A percentile compares a stretch with the other conserved stretches of the same genome.
phyloP scores from a whole-genome alignment of 2,888 invertebrate genomes.

The Drosophila atroscutellata region DNA sequence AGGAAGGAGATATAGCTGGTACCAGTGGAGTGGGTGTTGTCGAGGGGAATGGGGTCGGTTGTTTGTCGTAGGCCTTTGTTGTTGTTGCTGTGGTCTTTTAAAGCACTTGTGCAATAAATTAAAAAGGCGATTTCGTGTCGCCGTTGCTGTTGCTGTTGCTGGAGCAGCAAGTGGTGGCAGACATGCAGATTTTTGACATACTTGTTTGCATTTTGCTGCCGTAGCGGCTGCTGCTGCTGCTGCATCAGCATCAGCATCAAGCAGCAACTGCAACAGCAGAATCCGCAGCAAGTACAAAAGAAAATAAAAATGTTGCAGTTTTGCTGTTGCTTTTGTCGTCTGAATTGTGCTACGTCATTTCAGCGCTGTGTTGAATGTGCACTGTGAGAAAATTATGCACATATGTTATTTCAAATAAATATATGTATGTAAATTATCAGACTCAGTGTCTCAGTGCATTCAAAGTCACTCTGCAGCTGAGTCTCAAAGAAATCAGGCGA shows the following conservation, averaged over 20 bases:
- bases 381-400: conserved; percentile 49
- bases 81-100: conserved; percentile 59
- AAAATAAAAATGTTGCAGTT: conserved; percentile 31
- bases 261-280: conserved; percentile 31
- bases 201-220: conserved; percentile 81
- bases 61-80: conserved; percentile 43
- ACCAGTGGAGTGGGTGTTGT: conserved; percentile 1
- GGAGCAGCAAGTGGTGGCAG: conserved; percentile 76
- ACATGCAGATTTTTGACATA: conserved; percentile 81
- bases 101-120: conserved; percentile 81
- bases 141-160: conserved; percentile 43
- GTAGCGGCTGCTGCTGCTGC: conserved; percentile 55
- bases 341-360: conserved; percentile 70
- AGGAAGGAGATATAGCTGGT: conserved; percentile 24
- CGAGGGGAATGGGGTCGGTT: conserved; percentile 7
- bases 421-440: conserved; percentile 4
- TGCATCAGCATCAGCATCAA: conserved; percentile 52
- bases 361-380: conserved; percentile 45
- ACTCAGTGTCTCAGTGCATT: background rate
- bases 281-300: conserved; percentile 24
- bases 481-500: background rate
- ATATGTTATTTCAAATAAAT: background rate
- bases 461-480: background rate
- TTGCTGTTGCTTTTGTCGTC: conserved; percentile 43
- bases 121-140: conserved; percentile 79